Conservation (phyloP, 2,888 invertebrate species). For the Latrodectus elegans region DNA sequence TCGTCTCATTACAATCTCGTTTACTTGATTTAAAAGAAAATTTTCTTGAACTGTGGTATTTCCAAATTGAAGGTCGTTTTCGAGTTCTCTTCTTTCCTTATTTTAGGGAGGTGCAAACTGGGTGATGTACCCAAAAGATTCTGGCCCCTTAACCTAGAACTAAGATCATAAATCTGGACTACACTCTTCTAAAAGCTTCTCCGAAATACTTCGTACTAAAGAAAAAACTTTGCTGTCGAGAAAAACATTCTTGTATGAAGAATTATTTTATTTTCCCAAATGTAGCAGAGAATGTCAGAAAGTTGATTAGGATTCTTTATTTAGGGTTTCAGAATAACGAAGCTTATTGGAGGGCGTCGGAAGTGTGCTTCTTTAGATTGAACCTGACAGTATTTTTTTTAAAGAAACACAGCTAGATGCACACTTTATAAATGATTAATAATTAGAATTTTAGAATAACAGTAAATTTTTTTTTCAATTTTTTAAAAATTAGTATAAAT, state of each 20-base stretch:
- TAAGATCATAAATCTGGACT: neutral
- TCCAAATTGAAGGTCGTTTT: conserved; percentile 42
- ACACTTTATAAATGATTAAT: too few relatives aligned
- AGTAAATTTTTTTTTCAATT: too few relatives aligned
- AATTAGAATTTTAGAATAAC: too few relatives aligned
- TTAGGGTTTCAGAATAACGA: neutral
- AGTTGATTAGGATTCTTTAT: neutral
- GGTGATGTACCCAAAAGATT: neutral
- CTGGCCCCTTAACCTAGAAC: neutral
- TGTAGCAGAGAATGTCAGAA: neutral
- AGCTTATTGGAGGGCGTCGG: neutral
- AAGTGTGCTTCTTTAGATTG: neutral
- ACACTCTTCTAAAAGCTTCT: neutral
- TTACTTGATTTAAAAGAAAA: conserved; percentile 36
- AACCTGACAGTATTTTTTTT: too few relatives aligned
- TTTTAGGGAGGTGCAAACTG: neutral
- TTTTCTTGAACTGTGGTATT: conserved; percentile 29
- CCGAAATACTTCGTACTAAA: neutral
- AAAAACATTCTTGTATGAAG: neutral
- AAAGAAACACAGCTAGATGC: too few relatives aligned
- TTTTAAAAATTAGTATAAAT: too few relatives aligned
- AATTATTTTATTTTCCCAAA: neutral
- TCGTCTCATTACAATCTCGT: conserved; percentile 60
- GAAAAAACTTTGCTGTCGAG: neutral
- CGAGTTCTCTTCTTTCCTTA: neutral